Evolutionary conservation across 2,797 vertebrate species (phyloP), one percentile per base, ranked within the genome.

Genomic region (Hirundo rustica): DNA sequence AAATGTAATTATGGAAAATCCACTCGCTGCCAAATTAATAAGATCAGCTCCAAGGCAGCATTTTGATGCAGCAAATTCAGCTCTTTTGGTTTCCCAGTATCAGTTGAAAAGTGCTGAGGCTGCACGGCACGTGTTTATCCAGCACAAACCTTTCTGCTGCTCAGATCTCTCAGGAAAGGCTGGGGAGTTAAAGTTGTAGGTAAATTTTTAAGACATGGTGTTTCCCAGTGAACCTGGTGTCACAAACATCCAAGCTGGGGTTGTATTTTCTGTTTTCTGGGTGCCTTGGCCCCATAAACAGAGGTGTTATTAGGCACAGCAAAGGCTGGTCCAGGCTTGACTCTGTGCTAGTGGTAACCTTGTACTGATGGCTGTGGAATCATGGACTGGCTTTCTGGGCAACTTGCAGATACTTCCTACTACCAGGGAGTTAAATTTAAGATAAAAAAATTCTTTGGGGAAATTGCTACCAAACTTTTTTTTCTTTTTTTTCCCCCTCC

Each of bases 11-110:
- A 58, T 16, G 21, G 47, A 87, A 80, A 74, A 89, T 44, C 13
- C 21, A 25, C 29, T 91, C 0, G 1, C 40, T 87, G 68, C 19
- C 61, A 74, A 76, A 82, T 76, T 66, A 74, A n/a, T 40, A 65
- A 16, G 20, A 74, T 74, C 27, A 58, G 16, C 67, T 92, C 50
- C 4, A 4, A 75, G 45, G 51, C 20, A 62, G 42, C 0, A 0
- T 64, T 93, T 78, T 66, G 44, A 91, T 75, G 38, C 29, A 79
- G 40, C 51, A 82, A 55, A 67, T 95, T 89, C 67, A 89, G 61
- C 53, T 89, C 23, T 57, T 92, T 77, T 2, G 0, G 32, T 76
- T 87, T 89, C 67, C 47, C 51, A 38, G 25, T 55, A 82, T 73
- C 29, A 27, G 40, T 42, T 60, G 53, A 78, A 60, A 85, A 68